Percentiles rank a stretch among this genome's conserved stretches.
phyloP scores from a whole-genome alignment of 2,888 invertebrate species.

The Hoplodrina blanda region DNA sequence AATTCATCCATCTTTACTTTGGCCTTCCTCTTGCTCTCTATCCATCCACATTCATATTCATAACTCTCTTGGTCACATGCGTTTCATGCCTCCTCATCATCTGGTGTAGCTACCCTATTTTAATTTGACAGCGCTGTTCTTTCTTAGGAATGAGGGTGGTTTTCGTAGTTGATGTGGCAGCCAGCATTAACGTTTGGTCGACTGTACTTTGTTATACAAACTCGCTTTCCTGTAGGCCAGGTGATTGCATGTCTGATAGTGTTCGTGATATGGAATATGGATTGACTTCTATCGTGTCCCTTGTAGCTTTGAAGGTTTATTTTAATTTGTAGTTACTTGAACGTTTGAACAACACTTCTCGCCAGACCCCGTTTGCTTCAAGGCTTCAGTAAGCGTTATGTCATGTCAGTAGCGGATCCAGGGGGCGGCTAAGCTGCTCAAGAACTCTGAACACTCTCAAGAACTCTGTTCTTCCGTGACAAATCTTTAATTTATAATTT shows the following conservation, averaged over 20 bases:
- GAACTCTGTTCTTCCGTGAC: no score
- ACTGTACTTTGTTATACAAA: constrained; percentile 17
- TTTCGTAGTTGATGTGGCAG: background rate
- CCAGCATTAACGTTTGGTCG: background rate
- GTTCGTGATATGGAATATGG: background rate
- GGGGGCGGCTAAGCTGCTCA: no score
- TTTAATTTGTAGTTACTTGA: constrained; percentile 4
- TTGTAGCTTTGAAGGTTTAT: constrained; percentile 7
- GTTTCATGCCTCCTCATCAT: no score
- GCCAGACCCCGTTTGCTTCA: background rate
- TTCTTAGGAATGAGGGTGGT: background rate
- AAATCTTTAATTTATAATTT: no score
- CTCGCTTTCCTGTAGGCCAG: constrained; percentile 6
- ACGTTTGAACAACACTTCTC: background rate
- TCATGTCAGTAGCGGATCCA: no score
- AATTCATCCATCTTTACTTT: no score
- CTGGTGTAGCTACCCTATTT: background rate
- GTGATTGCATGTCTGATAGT: constrained; percentile 37
- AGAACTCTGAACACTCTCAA: no score
- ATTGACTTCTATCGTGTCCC: constrained; percentile 15
- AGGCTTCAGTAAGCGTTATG: background rate
- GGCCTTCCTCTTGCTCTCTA: no score
- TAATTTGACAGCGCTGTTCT: background rate
- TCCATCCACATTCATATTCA: no score
- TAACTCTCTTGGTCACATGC: no score